A percentile compares a stretch with the other conserved stretches of the same genome.
phyloP scores from a whole-genome alignment of 2,888 invertebrate genomes.

The Cerceris ruficornis region DNA sequence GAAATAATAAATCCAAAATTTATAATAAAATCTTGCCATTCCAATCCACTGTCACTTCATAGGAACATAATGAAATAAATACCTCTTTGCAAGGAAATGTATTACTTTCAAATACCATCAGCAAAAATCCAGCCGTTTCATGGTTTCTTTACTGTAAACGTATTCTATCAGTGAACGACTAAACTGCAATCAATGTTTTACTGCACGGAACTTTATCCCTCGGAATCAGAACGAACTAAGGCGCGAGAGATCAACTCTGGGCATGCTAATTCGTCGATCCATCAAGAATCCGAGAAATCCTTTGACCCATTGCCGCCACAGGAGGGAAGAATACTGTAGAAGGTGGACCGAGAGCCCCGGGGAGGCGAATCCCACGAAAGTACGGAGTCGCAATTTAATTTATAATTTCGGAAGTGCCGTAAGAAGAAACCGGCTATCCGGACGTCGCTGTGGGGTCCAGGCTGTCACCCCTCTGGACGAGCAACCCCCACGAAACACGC shows the following conservation, averaged over 20 bases:
- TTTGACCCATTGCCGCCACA: conserved; percentile 2
- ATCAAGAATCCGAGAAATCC: background rate
- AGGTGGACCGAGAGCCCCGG: conserved; percentile 39
- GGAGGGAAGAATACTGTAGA: background rate
- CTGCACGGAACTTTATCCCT: too few species aligned
- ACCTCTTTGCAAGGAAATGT: too few species aligned
- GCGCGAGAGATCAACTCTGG: background rate
- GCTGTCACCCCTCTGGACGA: conserved; percentile 48
- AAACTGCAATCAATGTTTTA: too few species aligned
- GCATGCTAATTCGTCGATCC: background rate
- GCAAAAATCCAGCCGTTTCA: too few species aligned
- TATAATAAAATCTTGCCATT: too few species aligned
- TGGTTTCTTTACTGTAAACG: too few species aligned
- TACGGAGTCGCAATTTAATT: conserved; percentile 72
- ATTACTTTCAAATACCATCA: too few species aligned
- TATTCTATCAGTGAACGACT: too few species aligned
- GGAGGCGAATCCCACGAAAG: conserved; percentile 60
- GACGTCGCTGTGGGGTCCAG: conserved; percentile 53
- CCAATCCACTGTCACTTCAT: too few species aligned
- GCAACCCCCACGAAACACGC: conserved; percentile 59
- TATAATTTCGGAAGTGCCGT: conserved; percentile 75
- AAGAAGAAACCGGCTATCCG: conserved; percentile 64
- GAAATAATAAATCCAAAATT: too few species aligned
- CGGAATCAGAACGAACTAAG: too few species aligned
- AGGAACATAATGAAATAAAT: too few species aligned